These are phyloP conservation scores for Sebastes jordani DNA, from an alignment of 2,797 vertebrate species.

Conservation along the genomic window DNA sequence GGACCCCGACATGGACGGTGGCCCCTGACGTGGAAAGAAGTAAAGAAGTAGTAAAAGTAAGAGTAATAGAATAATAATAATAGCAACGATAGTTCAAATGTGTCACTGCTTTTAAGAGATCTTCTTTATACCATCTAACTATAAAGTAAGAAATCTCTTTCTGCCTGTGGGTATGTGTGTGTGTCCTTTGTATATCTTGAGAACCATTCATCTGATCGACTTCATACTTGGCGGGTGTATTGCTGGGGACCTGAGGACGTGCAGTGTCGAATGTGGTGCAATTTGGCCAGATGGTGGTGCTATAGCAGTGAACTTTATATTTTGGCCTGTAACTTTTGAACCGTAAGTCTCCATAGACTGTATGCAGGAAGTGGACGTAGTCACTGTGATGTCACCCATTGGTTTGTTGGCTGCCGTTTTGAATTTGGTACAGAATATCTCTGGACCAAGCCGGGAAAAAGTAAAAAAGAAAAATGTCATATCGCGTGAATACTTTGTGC, in stretches of 20 bases:
- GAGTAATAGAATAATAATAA: background rate
- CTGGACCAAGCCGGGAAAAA: background rate
- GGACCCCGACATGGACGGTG: constrained; percentile 2
- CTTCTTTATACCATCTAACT: background rate
- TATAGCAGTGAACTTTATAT: background rate
- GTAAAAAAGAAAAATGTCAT: no score
- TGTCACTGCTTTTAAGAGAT: background rate
- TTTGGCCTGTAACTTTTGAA: background rate
- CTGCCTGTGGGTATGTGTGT: background rate
- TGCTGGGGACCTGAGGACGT: rapidly evolving
- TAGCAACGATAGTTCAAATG: background rate
- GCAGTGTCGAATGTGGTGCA: background rate
- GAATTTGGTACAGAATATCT: background rate
- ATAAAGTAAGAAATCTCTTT: no score
- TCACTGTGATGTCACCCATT: no score
- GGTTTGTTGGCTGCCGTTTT: no score
- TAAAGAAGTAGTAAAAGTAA: background rate
- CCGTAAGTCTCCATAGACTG: no score
- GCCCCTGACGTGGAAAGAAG: constrained; percentile 1
- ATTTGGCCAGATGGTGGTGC: background rate
- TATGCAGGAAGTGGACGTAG: no score
- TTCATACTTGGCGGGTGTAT: rapidly evolving
- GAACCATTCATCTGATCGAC: rapidly evolving
- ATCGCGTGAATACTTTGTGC: no score
- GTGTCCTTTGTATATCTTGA: background rate